phyloP scores from a whole-genome alignment of 2,888 invertebrate species.

The Arrhopalites spinosus region DNA sequence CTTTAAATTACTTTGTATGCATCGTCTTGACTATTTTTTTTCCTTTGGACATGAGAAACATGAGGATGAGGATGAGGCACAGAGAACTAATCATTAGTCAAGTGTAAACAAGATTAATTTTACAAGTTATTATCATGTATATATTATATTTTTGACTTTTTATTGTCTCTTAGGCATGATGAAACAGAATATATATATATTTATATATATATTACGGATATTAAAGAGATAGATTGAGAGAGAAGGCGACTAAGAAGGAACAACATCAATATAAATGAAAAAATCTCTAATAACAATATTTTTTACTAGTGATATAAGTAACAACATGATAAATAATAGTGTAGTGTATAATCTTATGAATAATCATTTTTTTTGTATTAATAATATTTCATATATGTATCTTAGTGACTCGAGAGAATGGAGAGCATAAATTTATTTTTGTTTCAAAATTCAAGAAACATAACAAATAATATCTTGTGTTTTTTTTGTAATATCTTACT shows the following conservation, averaged over 20 bases:
- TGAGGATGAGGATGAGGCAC: too few species aligned
- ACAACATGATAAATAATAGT: not conserved
- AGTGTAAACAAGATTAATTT: too few species aligned
- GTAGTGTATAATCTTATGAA: not conserved
- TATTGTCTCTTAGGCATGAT: conserved; percentile 33
- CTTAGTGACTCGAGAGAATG: too few species aligned
- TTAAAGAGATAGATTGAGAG: not conserved
- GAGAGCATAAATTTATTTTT: too few species aligned
- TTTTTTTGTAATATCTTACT: not conserved
- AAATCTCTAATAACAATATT: conserved; percentile 16
- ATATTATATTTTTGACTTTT: conserved; percentile 27
- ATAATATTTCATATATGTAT: not conserved
- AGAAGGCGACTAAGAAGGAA: conserved; percentile 10
- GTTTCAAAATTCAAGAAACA: too few species aligned
- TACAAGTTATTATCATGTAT: not conserved
- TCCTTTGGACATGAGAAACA: too few species aligned
- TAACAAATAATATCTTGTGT: not conserved
- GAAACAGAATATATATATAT: conserved; percentile 3
- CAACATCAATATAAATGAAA: not conserved
- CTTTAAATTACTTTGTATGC: too few species aligned
- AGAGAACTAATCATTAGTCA: not conserved
- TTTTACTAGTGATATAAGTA: too few species aligned
- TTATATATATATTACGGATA: too few species aligned
- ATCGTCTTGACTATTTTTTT: too few species aligned
- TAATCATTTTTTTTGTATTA: conserved; percentile 12